Evolutionary conservation across 2,888 invertebrate genomes (phyloP).

Genomic region (Entomobrya multifasciata): DNA sequence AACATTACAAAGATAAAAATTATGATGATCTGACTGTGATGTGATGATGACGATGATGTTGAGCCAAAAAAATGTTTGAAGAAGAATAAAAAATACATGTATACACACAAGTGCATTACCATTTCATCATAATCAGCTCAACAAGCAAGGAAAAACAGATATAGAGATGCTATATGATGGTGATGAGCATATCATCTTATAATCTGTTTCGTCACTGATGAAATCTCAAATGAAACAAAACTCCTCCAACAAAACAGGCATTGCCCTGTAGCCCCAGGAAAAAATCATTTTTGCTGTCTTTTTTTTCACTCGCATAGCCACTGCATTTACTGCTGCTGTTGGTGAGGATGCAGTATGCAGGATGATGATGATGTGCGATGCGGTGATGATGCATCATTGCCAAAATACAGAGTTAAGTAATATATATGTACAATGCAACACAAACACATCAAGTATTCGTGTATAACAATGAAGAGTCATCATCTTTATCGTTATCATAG

Average conservation of each 20-base stretch:
- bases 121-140: conserved; percentile 28
- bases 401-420: too few species aligned
- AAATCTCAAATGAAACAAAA: too few species aligned
- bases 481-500: conserved; percentile 40
- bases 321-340: neutral
- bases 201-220: too few species aligned
- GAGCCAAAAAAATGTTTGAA: conserved; percentile 12
- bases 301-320: neutral
- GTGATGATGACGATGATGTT: too few species aligned
- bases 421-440: neutral
- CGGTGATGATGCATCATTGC: too few species aligned
- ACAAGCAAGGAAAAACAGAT: conserved; percentile 13
- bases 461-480: conserved; percentile 29
- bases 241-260: conserved; percentile 54
- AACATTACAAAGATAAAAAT: conserved; percentile 41
- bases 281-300: conserved; percentile 29
- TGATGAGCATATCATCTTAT: conserved; percentile 39
- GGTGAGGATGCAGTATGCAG: conserved; percentile 1
- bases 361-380: too few species aligned
- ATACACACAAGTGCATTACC: conserved; percentile 61
- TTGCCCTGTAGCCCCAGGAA: conserved; percentile 69
- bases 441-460: too few species aligned
- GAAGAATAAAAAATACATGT: conserved; percentile 26
- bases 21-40: too few species aligned
- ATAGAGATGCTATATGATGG: neutral